Evolutionary conservation across 2,113 vertebrate species (phyloP), one percentile per base, ranked within the genome.

Genomic region (Prochilodus magdalenae): DNA sequence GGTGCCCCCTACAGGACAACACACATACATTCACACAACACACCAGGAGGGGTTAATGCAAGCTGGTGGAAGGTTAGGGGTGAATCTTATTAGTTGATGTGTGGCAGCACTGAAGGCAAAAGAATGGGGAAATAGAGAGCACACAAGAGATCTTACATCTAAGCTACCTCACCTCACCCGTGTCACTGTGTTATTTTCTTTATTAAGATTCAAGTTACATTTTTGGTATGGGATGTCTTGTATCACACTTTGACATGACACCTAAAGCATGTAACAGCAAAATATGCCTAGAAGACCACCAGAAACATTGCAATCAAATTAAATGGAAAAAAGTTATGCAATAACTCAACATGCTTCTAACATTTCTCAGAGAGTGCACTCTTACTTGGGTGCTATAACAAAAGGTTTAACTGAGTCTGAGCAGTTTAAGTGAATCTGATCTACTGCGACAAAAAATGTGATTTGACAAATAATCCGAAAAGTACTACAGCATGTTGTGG

Each of bases 1-100:
- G 86, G 93, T 91, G 91, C 94, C 93, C 92, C 96, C 96, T 96
- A 91, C 85, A 90, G 91, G 90, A 88, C 85, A 93, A 4, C 81
- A 92, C 57, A 90, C 86, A 90, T 7, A 20, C 30, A 55, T n/a
- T n/a, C 82, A 65, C 11, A 15, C 12, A 67, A 55, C 36, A 22
- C 71, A 36, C 44, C 69, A 51, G 63, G 62, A 29, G 74, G 62
- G 84, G 83, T 87, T 85, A 87, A 62, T 27, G 57, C 76, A 85
- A 85, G 88, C 82, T 83, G 85, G 86, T 80, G 85, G 63, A 36
- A 65, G 78, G 88, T 91, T 87, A 90, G 80, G 77, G 71, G 59
- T 75, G 29, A 44, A 74, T 83, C 7, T 36, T 70, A 47, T 85
- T 82, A 88, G 8, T 33, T 79, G 86, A 53, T 72, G 65, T 22